A percentile compares a stretch with the other conserved stretches of the same genome.
Evolutionary conservation across 2,113 vertebrate genomes (phyloP).

Genomic region (Cebidichthys violaceus): DNA sequence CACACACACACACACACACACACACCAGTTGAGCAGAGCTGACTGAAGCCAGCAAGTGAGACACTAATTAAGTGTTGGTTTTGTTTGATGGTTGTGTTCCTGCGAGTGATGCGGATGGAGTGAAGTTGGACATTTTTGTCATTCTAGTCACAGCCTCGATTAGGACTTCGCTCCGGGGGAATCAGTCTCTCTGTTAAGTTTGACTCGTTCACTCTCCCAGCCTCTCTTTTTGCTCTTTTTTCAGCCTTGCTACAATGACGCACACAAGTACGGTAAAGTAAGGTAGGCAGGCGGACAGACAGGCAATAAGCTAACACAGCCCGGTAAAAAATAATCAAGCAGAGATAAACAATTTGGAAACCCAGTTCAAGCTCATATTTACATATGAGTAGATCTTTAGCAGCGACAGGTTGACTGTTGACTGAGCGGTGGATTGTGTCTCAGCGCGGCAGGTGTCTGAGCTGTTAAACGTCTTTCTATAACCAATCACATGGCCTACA

Average conservation of each 20-base stretch:
- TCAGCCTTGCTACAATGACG: neutral
- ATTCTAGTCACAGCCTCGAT: constrained; percentile 56
- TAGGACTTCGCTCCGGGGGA: constrained; percentile 38
- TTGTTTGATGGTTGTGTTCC: constrained; percentile 59
- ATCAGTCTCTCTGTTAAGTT: constrained; percentile 32
- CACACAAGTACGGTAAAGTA: neutral
- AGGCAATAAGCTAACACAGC: neutral
- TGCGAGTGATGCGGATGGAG: constrained; percentile 47
- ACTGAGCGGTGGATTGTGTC: constrained; percentile 7
- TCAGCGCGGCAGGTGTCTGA: neutral
- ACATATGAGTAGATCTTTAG: neutral
- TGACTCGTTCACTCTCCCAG: constrained; percentile 25
- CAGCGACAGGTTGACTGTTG: neutral
- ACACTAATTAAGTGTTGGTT: constrained; percentile 72
- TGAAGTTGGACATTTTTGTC: constrained; percentile 53
- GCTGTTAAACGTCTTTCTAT: too few relatives aligned
- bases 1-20: constrained; percentile 2
- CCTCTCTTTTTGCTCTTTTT: constrained; percentile 22
- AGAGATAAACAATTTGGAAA: neutral
- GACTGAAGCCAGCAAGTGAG: constrained; percentile 65
- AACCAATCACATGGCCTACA: neutral
- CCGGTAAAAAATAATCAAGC: neutral
- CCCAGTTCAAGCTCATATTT: neutral
- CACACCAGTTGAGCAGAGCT: constrained; percentile 34
- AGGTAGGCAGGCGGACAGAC: neutral